These are phyloP conservation scores for Lymantria monacha DNA, from an alignment of 2,888 invertebrate genomes.

Conservation along the genomic window DNA sequence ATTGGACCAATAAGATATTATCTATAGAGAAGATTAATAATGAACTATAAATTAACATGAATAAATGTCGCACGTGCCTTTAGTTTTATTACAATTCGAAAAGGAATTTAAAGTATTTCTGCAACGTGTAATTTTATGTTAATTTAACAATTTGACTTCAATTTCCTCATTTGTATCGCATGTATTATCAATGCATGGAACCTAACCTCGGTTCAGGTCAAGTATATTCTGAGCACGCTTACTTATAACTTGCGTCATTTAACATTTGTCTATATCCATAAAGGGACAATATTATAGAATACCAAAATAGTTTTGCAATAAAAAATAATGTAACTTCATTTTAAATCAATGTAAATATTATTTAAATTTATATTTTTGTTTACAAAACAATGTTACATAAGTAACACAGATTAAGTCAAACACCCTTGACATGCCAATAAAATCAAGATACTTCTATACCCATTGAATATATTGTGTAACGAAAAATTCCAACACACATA, in stretches of 20 bases:
- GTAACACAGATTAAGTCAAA: slow-evolving; percentile 2
- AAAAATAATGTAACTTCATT: background rate
- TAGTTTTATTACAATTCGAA: no score
- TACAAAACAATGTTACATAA: slow-evolving; percentile 11
- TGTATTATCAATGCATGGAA: background rate
- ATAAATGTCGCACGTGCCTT: no score
- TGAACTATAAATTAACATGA: no score
- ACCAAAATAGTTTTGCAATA: background rate
- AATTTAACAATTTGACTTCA: background rate
- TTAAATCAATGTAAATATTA: background rate
- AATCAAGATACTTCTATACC: slow-evolving; percentile 1
- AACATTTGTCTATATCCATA: background rate
- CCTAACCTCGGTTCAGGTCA: background rate
- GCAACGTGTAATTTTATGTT: background rate
- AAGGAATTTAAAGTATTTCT: background rate
- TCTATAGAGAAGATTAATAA: no score
- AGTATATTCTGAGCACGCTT: background rate
- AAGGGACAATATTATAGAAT: background rate
- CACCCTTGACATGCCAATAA: slow-evolving; percentile 15
- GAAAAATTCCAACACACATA: slow-evolving; percentile 17
- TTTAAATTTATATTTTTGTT: slow-evolving; percentile 7
- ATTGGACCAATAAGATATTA: no score
- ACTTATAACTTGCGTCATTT: background rate
- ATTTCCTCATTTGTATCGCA: background rate
- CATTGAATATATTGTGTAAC: slow-evolving; percentile 11